Base-by-base conservation (phyloP, 1,140 invertebrate species). In the Eciton burchellii region DNA sequence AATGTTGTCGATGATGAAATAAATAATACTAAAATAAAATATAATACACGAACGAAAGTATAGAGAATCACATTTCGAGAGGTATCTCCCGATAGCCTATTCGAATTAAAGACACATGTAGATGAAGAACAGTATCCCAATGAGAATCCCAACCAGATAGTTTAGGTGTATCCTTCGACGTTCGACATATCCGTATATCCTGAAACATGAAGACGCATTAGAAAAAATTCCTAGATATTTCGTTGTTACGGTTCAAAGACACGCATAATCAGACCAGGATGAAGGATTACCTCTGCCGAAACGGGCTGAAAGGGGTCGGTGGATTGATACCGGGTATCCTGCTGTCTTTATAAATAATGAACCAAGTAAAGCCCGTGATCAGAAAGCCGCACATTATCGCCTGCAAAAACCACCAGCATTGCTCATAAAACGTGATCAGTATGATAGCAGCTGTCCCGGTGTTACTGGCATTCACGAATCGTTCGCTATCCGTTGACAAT, bases 291-390 rank as follows among this genome's bases (percentile, higher is more conserved):
- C 84, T 88, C 56, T 82, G 83, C 24, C 87, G 90, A 21, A 77
- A 86, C 41, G 83, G 84, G 35, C 85, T 88, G 73, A 93, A 89
- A 56, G 92, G 91, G 9, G 73, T 88, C 8, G 90, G 90, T 71
- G 91, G 91, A 86, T 92, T 90, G 6, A 91, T 66, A 71, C 91
- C 92, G 52, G 91, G 91, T 41, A 92, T 77, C 76, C 84, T 87
- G 82, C 92, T 93, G 81, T 93, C 93, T 77, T 92, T 90, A 70
- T 93, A 94, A 85, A 94, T 88, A 54, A 93, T 93, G 57, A 91
- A 91, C 92, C 92, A 94, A 52, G 84, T 91, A 45, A 91, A 88
- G 71, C 85, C 84, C 59, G 89, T 90, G 41, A 86, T 87, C 19
- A 83, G 72, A 24, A 92, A 26, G 56, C 93, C 92, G 85, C 88